phyloP scores from a whole-genome alignment of 2,113 vertebrate genomes.

The Phoxinus phoxinus region DNA sequence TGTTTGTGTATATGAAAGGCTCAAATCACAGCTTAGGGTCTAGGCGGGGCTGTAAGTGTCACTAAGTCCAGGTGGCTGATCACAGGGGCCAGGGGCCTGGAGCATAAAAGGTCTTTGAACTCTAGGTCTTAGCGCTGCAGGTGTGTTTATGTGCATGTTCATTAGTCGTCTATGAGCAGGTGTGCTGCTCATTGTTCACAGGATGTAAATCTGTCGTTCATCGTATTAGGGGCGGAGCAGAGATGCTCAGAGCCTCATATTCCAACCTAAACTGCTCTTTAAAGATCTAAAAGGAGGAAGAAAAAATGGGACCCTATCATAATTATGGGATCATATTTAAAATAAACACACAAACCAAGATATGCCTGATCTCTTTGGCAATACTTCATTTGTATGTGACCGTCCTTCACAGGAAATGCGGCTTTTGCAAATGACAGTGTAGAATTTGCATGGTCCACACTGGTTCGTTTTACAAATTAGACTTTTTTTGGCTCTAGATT shows the following conservation, averaged over 20 bases:
- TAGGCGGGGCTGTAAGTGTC: not conserved
- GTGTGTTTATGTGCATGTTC: conserved; percentile 28
- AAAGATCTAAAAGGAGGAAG: conserved; percentile 51
- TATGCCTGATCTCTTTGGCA: conserved; percentile 20
- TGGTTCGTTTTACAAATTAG: conserved; percentile 28
- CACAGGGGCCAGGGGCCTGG: conserved; percentile 30
- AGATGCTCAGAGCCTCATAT: conserved; percentile 18
- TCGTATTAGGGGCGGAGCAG: conserved; percentile 20
- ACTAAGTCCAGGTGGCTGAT: conserved; percentile 49
- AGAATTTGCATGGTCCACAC: conserved; percentile 15
- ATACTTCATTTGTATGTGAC: conserved; percentile 37
- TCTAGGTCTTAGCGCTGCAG: conserved; percentile 34
- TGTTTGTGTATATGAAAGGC: conserved; percentile 14
- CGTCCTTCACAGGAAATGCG: conserved; percentile 41
- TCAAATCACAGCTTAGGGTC: not conserved
- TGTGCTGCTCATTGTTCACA: conserved; percentile 40
- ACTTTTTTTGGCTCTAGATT: conserved; percentile 13
- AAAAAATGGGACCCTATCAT: not conserved
- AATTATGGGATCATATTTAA: conserved; percentile 6
- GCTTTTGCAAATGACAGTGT: conserved; percentile 20
- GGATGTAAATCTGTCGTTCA: conserved; percentile 41
- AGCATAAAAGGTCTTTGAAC: conserved; percentile 48
- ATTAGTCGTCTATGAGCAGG: conserved; percentile 34
- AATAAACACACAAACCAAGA: not conserved
- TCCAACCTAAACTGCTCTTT: conserved; percentile 47